phyloP scores from a whole-genome alignment of 2,888 invertebrate species.

The Synanthedon tipuliformis region DNA sequence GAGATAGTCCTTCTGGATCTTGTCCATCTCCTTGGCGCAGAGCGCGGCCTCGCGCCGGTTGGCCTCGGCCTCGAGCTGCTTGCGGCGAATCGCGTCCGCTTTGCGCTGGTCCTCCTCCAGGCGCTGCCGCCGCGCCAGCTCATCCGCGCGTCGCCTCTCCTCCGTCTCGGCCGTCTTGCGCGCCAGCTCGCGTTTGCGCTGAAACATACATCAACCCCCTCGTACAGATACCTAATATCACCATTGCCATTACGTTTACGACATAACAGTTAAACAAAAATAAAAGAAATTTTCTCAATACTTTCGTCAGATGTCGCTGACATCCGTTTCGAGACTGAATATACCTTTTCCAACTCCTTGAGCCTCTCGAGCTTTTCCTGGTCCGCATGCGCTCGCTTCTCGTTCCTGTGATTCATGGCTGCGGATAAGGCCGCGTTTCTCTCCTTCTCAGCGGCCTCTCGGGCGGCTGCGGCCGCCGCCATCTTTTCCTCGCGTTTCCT shows the following conservation, averaged over 20 bases:
- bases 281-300: no score
- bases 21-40: constrained; percentile 62
- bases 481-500: constrained; percentile 69
- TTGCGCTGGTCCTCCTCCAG: constrained; percentile 41
- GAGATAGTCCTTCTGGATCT: constrained; percentile 46
- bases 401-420: constrained; percentile 49
- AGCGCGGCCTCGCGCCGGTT: constrained; percentile 38
- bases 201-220: neutral
- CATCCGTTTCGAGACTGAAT: neutral
- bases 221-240: no score
- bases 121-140: constrained; percentile 34
- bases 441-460: constrained; percentile 37
- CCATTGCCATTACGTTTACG: no score
- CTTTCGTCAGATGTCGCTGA: neutral
- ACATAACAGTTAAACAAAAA: no score
- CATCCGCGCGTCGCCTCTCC: constrained; percentile 46
- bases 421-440: constrained; percentile 27
- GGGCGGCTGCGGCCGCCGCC: constrained; percentile 61
- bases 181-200: constrained; percentile 49
- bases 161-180: constrained; percentile 56
- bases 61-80: constrained; percentile 51
- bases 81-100: constrained; percentile 28
- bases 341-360: constrained; percentile 50
- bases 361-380: constrained; percentile 62
- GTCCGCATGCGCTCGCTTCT: constrained; percentile 59